Base-by-base conservation (phyloP, 2,113 vertebrate species). In the Mesitornis unicolor region DNA sequence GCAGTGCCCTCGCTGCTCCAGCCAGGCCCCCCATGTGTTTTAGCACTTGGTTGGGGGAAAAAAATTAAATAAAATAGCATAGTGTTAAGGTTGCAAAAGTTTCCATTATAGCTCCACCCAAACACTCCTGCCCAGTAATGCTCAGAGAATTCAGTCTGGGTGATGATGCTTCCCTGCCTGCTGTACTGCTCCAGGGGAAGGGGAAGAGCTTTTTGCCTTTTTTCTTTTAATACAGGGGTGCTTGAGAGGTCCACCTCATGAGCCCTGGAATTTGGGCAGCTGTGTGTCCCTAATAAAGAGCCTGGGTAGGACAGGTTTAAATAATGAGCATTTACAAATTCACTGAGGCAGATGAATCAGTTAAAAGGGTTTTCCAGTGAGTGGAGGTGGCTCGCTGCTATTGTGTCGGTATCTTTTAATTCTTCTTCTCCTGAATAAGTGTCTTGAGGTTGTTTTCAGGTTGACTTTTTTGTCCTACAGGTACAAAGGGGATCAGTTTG, bases 101-200 rank as follows among this genome's bases (percentile, higher is more conserved):
- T 97, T 96, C 95, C 91, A 47, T 75, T 84, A 9, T 78, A 42
- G n/a, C 69, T 91, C 91, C 93, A 95, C 93, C 96, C 81, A 60
- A 78, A 26, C 1, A 8, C 69, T 91, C 19, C 73, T 63, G 64
- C 68, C 69, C 60, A 70, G 84, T 80, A 84, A 68, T 4, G 26
- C 87, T 85, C 76, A 60, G 74, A 80, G 87, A 91, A 89, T 78
- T 74, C 53, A 33, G 60, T 31, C 40, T 61, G 89, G 69, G 53
- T 70, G 54, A 57, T 73, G 57, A 74, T 17, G 38, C 74, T 87
- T 84, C 57, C 67, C 24, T 75, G 59, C 36, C 33, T 60, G 43
- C 73, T 45, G 48, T 40, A 35, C 35, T 78, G 65, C 64, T 28
- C 67, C 11, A 11, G 24, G 26, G 17, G 6, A 68, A 57, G 35